These are phyloP conservation scores for Euwallacea fornicatus DNA, from an alignment of 1,140 invertebrate species.

Conservation along the genomic window DNA sequence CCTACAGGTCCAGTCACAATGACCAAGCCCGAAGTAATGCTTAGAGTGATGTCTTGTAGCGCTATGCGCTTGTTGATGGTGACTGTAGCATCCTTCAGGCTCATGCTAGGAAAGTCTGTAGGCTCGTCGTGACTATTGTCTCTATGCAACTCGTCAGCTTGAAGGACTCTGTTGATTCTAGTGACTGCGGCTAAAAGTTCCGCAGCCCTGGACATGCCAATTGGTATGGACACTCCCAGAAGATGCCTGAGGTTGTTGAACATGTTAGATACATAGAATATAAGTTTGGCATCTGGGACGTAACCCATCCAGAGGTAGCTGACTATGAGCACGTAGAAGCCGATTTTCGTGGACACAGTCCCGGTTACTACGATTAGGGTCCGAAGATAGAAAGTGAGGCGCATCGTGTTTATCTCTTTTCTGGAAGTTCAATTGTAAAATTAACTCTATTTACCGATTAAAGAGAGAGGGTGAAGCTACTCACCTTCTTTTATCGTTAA, in stretches of 20 bases:
- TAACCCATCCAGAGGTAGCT: slow-evolving; percentile 69
- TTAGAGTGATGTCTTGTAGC: slow-evolving; percentile 60
- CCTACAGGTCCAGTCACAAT: slow-evolving; percentile 79
- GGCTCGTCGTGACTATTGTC: slow-evolving; percentile 22
- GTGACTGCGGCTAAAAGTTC: slow-evolving; percentile 50
- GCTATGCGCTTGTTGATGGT: slow-evolving; percentile 52
- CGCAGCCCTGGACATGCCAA: slow-evolving; percentile 63
- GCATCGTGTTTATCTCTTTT: slow-evolving; percentile 41
- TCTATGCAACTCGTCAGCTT: slow-evolving; percentile 39
- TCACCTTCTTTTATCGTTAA: slow-evolving; percentile 51
- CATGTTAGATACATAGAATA: slow-evolving; percentile 74
- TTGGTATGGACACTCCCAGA: slow-evolving; percentile 72
- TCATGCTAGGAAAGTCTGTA: slow-evolving; percentile 22
- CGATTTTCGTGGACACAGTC: slow-evolving; percentile 64
- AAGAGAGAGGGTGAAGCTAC: background rate
- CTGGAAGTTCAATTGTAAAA: slow-evolving; percentile 31
- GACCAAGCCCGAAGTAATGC: slow-evolving; percentile 63
- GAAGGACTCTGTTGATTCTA: slow-evolving; percentile 42
- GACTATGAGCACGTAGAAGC: slow-evolving; percentile 60
- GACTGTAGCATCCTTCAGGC: slow-evolving; percentile 43
- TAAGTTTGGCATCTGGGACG: slow-evolving; percentile 71
- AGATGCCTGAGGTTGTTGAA: slow-evolving; percentile 72
- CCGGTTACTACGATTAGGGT: slow-evolving; percentile 34
- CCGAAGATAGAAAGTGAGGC: slow-evolving; percentile 38
- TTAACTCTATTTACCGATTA: background rate